phyloP scores from a whole-genome alignment of 2,113 vertebrate species.

The Vanacampus margaritifer region DNA sequence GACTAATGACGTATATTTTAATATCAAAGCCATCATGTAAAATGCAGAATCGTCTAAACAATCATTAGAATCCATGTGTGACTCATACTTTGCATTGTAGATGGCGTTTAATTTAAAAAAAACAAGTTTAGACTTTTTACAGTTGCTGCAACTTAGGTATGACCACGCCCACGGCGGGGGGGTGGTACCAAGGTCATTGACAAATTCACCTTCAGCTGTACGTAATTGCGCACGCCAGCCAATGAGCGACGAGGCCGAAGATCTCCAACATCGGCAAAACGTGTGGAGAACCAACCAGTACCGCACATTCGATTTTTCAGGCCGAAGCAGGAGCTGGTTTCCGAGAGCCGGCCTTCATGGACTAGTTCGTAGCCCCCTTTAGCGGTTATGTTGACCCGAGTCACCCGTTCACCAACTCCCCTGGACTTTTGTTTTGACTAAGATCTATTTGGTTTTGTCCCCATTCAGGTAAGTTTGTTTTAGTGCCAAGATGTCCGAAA shows the following conservation, averaged over 20 bases:
- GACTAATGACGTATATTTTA: constrained; percentile 44
- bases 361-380: constrained; percentile 27
- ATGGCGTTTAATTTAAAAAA: constrained; percentile 4
- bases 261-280: constrained; percentile 55
- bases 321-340: background rate
- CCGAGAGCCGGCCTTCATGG: constrained; percentile 22
- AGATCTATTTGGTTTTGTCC: background rate
- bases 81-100: constrained; percentile 38
- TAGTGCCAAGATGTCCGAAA: constrained; percentile 66
- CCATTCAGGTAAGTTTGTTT: background rate
- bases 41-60: constrained; percentile 55
- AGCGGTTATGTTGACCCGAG: constrained; percentile 29
- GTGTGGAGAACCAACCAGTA: constrained; percentile 17
- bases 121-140: background rate
- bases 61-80: constrained; percentile 53
- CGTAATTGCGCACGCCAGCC: constrained; percentile 68
- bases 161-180: constrained; percentile 41
- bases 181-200: constrained; percentile 82
- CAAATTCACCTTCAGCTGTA: constrained; percentile 73
- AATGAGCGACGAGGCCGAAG: constrained; percentile 65
- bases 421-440: background rate
- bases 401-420: background rate
- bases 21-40: constrained; percentile 65
- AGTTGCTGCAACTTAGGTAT: background rate
- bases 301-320: constrained; percentile 39